Percentiles rank a stretch among this genome's conserved stretches.
Evolutionary conservation across 2,113 vertebrate species (phyloP).

Genomic region (Mormoops blainvillei): DNA sequence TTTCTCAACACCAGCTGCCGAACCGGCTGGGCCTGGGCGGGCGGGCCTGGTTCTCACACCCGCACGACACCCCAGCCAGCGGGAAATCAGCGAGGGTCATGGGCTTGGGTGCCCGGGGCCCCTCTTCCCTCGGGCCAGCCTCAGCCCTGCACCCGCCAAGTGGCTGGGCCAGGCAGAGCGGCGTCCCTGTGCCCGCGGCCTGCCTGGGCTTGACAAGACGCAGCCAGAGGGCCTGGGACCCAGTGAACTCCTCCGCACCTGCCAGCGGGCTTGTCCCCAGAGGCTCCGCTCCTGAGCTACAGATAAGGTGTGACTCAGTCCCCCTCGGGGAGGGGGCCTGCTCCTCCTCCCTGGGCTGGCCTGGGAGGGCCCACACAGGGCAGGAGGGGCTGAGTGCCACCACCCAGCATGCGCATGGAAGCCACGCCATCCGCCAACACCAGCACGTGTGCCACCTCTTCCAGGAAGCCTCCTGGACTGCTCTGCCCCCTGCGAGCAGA

Average conservation of each 20-base stretch:
- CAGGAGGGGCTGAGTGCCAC: not conserved
- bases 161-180: not conserved
- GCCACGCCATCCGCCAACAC: rapidly evolving
- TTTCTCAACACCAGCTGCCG: not conserved
- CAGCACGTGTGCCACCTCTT: not conserved
- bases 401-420: not conserved
- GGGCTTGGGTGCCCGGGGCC: not conserved
- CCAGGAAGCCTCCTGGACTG: not conserved
- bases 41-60: not conserved
- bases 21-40: not conserved
- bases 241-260: not conserved
- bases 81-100: rapidly evolving
- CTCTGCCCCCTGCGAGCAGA: not conserved
- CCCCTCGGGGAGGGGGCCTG: rapidly evolving
- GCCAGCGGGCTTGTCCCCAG: rapidly evolving
- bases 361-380: no score
- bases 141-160: not conserved
- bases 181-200: rapidly evolving
- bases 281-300: not conserved
- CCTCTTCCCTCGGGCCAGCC: not conserved
- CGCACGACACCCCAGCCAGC: not conserved
- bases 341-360: not conserved
- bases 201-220: rapidly evolving
- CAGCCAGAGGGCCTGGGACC: not conserved
- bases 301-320: not conserved